Percentiles rank a stretch among this genome's conserved stretches.
These are phyloP conservation scores for Formicarius rufipectus DNA, from an alignment of 2,113 vertebrate genomes.

Conservation along the genomic window DNA sequence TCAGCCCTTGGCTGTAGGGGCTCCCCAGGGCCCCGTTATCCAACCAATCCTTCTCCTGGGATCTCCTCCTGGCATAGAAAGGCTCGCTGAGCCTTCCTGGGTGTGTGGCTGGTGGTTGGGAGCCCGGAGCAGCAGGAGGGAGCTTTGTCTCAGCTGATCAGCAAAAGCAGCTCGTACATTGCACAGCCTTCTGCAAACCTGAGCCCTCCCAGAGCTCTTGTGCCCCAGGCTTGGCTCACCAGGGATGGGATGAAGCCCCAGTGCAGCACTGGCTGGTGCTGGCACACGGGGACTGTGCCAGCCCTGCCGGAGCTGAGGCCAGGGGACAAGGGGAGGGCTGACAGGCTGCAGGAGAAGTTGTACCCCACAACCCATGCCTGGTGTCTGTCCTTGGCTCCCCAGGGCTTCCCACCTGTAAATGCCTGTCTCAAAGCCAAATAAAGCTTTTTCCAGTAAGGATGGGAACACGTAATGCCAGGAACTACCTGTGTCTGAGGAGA, in stretches of 20 bases:
- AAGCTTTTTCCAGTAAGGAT: not conserved
- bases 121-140: not conserved
- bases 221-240: accelerated
- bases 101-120: not conserved
- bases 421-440: not conserved
- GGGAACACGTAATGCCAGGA: not conserved
- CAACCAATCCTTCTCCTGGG: not conserved
- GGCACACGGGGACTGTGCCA: accelerated
- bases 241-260: not conserved
- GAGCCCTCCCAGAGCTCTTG: too few species aligned
- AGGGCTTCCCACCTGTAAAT: not conserved
- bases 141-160: not conserved
- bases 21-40: not conserved
- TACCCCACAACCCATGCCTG: not conserved
- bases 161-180: not conserved
- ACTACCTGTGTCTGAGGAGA: not conserved
- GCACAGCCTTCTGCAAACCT: not conserved
- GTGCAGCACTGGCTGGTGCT: not conserved
- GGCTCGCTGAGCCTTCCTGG: accelerated
- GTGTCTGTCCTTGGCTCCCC: not conserved
- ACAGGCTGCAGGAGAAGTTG: not conserved
- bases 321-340: not conserved
- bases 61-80: not conserved
- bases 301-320: not conserved
- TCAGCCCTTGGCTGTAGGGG: not conserved